These are phyloP conservation scores for Pseudolaguvia tuberculata DNA, from an alignment of 2,113 vertebrate genomes.

Conservation along the genomic window DNA sequence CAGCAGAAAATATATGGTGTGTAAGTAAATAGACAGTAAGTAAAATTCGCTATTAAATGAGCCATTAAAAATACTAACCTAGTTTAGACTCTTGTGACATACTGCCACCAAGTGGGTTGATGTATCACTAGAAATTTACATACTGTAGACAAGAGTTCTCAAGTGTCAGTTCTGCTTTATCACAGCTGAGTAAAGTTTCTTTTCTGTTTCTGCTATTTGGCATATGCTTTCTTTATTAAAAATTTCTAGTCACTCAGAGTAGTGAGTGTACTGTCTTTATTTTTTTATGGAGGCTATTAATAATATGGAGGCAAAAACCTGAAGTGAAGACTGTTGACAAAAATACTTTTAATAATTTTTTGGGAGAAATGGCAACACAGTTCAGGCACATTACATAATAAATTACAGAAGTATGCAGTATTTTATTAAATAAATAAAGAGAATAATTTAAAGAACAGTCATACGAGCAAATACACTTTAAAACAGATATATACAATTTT, in stretches of 20 bases:
- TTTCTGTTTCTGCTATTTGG: not conserved
- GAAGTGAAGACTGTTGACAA: not conserved
- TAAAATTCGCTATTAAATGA: not conserved
- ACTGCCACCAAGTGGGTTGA: slow-evolving; percentile 31
- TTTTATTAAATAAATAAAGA: not conserved
- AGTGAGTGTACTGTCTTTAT: too few species aligned
- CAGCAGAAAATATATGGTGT: not conserved
- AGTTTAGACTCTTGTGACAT: slow-evolving; percentile 15
- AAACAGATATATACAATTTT: too few species aligned
- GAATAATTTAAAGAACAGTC: not conserved
- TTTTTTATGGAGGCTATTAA: not conserved
- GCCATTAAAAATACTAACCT: not conserved
- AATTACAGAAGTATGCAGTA: not conserved
- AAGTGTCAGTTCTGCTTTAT: not conserved
- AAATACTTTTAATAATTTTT: not conserved
- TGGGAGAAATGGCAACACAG: not conserved
- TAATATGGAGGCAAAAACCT: not conserved
- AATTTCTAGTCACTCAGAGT: not conserved
- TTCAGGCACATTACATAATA: not conserved
- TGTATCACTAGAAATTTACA: not conserved
- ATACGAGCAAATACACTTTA: not conserved
- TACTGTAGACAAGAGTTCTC: not conserved
- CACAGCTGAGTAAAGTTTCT: not conserved
- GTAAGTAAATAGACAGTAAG: not conserved
- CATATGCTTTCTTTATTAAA: not conserved